Percentiles rank a stretch among this genome's conserved stretches.
phyloP scores from a whole-genome alignment of 2,113 vertebrate species.

The Stegastes partitus region DNA sequence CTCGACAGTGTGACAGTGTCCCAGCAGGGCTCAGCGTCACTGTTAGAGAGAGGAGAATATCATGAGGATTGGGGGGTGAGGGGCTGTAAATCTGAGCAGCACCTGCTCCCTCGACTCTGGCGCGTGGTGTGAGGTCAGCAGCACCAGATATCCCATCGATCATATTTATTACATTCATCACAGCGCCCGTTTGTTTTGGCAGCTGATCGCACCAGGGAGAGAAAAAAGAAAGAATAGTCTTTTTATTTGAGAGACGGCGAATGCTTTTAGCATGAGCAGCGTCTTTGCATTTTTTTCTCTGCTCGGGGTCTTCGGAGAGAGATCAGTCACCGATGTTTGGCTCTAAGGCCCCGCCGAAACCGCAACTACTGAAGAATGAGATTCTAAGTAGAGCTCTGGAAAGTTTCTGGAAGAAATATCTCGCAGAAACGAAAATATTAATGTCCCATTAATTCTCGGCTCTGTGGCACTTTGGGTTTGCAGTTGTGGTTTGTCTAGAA shows the following conservation, averaged over 20 bases:
- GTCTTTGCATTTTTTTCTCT: conserved; percentile 65
- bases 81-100: conserved; percentile 79
- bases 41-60: conserved; percentile 50
- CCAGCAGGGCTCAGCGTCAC: conserved; percentile 55
- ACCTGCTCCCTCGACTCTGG: conserved; percentile 80
- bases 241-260: conserved; percentile 63
- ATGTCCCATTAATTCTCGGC: conserved; percentile 40
- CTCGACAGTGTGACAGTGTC: conserved; percentile 31
- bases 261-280: conserved; percentile 64
- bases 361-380: conserved; percentile 50
- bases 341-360: conserved; percentile 37
- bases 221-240: conserved; percentile 48
- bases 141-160: conserved; percentile 78
- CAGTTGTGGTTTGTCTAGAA: conserved; percentile 37
- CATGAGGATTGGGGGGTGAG: not conserved
- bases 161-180: conserved; percentile 84
- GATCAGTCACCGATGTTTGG: conserved; percentile 60
- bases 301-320: conserved; percentile 54
- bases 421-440: conserved; percentile 46
- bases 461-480: conserved; percentile 36
- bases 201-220: conserved; percentile 73
- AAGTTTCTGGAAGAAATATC: conserved; percentile 48
- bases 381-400: conserved; percentile 49
- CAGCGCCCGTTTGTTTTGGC: conserved; percentile 83
- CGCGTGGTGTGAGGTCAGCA: conserved; percentile 82